Conservation (phyloP, 2,113 vertebrate species). For the Noturus placidus region DNA sequence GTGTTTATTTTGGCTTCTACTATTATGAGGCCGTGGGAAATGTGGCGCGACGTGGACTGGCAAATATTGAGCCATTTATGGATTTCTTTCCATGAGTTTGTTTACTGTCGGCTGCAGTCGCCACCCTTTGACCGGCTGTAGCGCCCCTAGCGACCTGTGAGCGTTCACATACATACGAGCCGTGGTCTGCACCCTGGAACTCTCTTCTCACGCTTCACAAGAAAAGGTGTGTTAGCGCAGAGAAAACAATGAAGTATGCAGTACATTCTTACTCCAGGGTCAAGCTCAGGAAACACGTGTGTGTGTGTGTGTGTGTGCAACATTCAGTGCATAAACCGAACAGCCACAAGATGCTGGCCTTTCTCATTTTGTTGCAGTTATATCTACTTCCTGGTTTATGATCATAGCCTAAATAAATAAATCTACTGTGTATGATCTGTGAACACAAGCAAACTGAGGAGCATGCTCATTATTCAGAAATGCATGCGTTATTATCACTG, state of each 20-base stretch:
- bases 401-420: background rate
- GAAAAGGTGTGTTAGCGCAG: background rate
- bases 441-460: background rate
- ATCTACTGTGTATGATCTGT: no score
- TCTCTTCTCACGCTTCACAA: background rate
- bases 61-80: background rate
- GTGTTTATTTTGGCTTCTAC: background rate
- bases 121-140: background rate
- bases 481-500: background rate
- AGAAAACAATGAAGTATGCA: background rate
- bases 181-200: background rate
- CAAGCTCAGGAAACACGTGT: background rate
- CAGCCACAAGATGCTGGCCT: background rate
- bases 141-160: constrained; percentile 18
- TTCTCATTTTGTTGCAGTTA: background rate
- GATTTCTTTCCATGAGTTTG: background rate
- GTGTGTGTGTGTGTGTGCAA: no score
- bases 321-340: background rate
- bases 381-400: constrained; percentile 2
- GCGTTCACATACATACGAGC: background rate
- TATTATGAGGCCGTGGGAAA: background rate
- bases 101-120: background rate
- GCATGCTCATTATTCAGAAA: background rate
- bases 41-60: background rate
- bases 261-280: background rate